Evolutionary conservation across 1,140 invertebrate genomes (phyloP).

Genomic region (Philopotamus ludificatus): DNA sequence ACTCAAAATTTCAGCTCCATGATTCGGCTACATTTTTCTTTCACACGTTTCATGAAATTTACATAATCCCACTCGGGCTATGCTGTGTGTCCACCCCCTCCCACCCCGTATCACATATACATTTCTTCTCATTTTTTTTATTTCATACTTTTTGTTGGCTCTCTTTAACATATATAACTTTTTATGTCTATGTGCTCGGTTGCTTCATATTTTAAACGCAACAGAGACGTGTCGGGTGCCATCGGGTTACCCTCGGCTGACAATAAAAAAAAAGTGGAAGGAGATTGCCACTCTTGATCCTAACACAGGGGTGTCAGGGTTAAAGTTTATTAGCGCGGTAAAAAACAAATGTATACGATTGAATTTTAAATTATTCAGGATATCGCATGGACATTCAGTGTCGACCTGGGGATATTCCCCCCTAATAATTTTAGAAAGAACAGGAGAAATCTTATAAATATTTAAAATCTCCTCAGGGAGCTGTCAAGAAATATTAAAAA

Average conservation of each 20-base stretch:
- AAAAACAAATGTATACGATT: not conserved
- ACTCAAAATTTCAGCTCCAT: conserved; percentile 17
- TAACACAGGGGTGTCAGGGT: not conserved
- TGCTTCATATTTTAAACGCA: not conserved
- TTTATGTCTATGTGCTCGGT: not conserved
- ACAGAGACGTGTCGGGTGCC: not conserved
- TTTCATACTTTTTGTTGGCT: no score
- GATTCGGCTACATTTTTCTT: conserved; percentile 21
- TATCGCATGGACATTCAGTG: no score
- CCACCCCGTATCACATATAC: not conserved
- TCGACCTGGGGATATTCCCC: no score
- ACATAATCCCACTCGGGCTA: conserved; percentile 21
- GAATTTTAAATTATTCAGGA: no score
- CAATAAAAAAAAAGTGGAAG: not conserved
- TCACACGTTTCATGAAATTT: conserved; percentile 19
- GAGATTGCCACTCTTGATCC: not conserved
- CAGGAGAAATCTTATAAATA: no score
- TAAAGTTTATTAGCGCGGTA: not conserved
- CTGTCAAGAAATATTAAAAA: no score
- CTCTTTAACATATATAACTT: not conserved
- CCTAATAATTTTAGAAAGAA: no score
- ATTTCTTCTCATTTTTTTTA: no score
- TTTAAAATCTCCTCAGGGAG: no score
- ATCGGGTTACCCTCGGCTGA: not conserved
- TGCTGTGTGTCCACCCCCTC: not conserved